Conservation (phyloP, 2,113 vertebrate species). For the Ellobius talpinus region DNA sequence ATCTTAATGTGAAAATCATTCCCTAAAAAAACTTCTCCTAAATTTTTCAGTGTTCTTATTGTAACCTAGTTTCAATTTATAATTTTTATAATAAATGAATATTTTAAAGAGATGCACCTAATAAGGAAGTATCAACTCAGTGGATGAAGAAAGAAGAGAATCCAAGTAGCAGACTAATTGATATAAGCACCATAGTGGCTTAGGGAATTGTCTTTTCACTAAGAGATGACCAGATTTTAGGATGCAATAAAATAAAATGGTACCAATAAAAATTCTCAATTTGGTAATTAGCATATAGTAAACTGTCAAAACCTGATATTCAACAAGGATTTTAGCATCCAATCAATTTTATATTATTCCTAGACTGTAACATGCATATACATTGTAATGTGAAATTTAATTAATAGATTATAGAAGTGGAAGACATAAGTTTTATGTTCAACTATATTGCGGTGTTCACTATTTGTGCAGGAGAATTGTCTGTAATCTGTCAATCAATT, state of each 20-base stretch:
- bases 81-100: not conserved
- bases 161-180: not conserved
- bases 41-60: not conserved
- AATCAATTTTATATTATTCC: not conserved
- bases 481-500: no score
- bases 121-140: not conserved
- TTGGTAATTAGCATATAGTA: not conserved
- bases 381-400: conserved; percentile 50
- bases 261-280: not conserved
- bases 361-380: not conserved
- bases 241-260: conserved; percentile 53
- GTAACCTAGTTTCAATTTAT: not conserved
- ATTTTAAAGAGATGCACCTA: not conserved
- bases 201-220: not conserved
- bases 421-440: not conserved
- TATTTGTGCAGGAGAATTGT: no score
- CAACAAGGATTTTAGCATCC: not conserved
- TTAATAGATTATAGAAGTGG: conserved; percentile 44
- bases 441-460: not conserved
- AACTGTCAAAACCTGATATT: conserved; percentile 15
- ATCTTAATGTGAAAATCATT: not conserved
- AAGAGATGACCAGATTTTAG: not conserved
- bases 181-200: not conserved
- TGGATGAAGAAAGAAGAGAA: not conserved
- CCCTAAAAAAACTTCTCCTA: not conserved